phyloP scores from a whole-genome alignment of 2,888 invertebrate species.

The Ptilodon capucinus region DNA sequence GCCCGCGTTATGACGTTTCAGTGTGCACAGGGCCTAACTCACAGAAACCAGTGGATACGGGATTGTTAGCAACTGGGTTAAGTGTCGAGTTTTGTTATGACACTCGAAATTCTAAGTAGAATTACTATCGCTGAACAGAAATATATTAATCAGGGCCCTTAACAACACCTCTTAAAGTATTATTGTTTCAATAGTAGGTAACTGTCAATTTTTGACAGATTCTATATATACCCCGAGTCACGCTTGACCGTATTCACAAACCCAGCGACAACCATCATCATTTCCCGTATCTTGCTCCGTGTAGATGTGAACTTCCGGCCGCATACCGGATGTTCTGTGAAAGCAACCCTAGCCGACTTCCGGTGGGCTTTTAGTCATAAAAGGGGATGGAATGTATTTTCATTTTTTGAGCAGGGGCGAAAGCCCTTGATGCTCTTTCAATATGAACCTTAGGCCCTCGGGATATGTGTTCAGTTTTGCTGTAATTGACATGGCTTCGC shows the following conservation, averaged over 20 bases:
- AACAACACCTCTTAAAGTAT: too few species aligned
- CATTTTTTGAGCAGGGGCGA: conserved; percentile 3
- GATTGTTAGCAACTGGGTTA: background rate
- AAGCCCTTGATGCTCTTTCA: background rate
- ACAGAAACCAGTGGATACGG: background rate
- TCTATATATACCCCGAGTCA: background rate
- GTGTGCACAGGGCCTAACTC: background rate
- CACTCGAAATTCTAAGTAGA: too few species aligned
- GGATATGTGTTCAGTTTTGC: background rate
- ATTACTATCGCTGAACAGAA: too few species aligned
- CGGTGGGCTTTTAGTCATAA: conserved; percentile 39
- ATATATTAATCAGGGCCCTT: too few species aligned
- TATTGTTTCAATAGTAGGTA: too few species aligned
- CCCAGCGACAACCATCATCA: conserved; percentile 29
- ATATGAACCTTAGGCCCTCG: background rate
- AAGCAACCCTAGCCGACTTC: conserved; percentile 43
- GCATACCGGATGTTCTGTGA: conserved; percentile 40
- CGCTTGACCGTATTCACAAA: conserved; percentile 20
- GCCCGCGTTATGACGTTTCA: too few species aligned
- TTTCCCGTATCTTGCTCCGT: conserved; percentile 33
- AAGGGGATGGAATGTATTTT: conserved; percentile 24
- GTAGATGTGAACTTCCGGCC: conserved; percentile 35
- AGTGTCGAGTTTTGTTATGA: background rate
- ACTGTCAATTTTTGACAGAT: too few species aligned
- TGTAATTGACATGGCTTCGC: too few species aligned